Evolutionary conservation across 92 coral and sea anemone species (phyloP).

Genomic region (Porites divaricata): DNA sequence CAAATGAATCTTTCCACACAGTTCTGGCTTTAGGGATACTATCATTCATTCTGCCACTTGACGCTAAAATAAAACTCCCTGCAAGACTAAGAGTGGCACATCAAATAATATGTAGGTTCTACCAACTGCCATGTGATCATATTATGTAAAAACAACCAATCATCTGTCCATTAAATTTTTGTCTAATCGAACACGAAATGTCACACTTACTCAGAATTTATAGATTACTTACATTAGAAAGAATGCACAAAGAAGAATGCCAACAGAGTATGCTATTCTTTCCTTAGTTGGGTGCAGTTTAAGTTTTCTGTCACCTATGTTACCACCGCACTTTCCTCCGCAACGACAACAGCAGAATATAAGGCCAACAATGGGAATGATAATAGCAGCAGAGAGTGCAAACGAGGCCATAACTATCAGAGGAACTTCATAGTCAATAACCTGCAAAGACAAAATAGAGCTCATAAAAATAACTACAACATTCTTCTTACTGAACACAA

Average conservation of each 20-base stretch:
- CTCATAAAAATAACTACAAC: neutral
- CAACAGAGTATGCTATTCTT: slow-evolving; percentile 59
- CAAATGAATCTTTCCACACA: slow-evolving; percentile 62
- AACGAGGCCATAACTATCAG: slow-evolving; percentile 67
- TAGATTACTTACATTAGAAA: slow-evolving; percentile 78
- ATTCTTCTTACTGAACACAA: neutral
- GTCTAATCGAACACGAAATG: too few relatives aligned
- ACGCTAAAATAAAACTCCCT: slow-evolving; percentile 63
- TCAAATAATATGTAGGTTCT: neutral
- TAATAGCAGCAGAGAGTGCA: slow-evolving; percentile 67
- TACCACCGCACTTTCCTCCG: slow-evolving; percentile 72
- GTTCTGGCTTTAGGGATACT: slow-evolving; percentile 62
- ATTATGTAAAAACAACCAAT: neutral
- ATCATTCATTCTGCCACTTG: slow-evolving; percentile 65
- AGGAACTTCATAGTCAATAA: slow-evolving; percentile 78
- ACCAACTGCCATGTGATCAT: too few relatives aligned
- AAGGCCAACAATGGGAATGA: slow-evolving; percentile 74
- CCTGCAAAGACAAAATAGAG: slow-evolving; percentile 29
- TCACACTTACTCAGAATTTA: too few relatives aligned
- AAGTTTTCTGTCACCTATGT: slow-evolving; percentile 42
- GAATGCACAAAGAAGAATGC: slow-evolving; percentile 66
- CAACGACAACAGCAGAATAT: slow-evolving; percentile 76
- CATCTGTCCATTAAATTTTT: neutral
- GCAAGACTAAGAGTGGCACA: slow-evolving; percentile 48
- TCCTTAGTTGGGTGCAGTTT: slow-evolving; percentile 70